Evolutionary conservation across 2,888 invertebrate species (phyloP).

Genomic region (Euplexia lucipara): DNA sequence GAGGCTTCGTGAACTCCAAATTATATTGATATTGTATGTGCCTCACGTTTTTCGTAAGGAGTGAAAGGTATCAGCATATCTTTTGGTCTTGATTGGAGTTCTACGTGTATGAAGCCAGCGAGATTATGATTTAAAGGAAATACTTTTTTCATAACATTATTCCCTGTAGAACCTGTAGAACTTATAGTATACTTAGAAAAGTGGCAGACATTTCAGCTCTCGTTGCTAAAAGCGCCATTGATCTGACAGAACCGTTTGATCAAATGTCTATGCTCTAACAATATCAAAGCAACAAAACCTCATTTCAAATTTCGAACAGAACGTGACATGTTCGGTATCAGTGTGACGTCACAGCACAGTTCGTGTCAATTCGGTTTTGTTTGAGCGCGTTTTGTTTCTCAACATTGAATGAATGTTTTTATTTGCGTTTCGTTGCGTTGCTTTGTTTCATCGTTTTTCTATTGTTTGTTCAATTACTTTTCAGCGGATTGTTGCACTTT

Average conservation of each 20-base stretch:
- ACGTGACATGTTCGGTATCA: conserved; percentile 27
- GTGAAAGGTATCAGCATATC: conserved; percentile 48
- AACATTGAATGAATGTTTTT: conserved; percentile 54
- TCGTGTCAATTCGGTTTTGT: conserved; percentile 49
- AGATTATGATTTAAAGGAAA: conserved; percentile 12
- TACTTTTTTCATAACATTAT: neutral
- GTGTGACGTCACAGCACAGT: conserved; percentile 39
- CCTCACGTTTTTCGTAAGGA: conserved; percentile 58
- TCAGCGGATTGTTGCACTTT: conserved; percentile 46
- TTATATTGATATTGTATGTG: conserved; percentile 65
- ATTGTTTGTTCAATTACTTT: conserved; percentile 53
- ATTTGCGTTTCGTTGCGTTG: conserved; percentile 48
- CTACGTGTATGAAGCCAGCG: conserved; percentile 31
- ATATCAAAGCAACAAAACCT: conserved; percentile 36
- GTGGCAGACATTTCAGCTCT: conserved; percentile 4
- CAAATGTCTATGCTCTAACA: conserved; percentile 24
- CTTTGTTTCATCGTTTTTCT: conserved; percentile 54
- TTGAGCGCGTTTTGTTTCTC: conserved; percentile 57
- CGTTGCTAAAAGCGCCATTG: neutral
- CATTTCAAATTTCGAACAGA: conserved; percentile 49
- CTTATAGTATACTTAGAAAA: neutral
- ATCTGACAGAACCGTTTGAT: conserved; percentile 26
- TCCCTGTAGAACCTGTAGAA: neutral
- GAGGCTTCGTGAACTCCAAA: conserved; percentile 60
- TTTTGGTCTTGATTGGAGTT: conserved; percentile 42